Evolutionary conservation across 2,888 invertebrate species (phyloP).

Genomic region (Marasmarcha lunaedactyla): DNA sequence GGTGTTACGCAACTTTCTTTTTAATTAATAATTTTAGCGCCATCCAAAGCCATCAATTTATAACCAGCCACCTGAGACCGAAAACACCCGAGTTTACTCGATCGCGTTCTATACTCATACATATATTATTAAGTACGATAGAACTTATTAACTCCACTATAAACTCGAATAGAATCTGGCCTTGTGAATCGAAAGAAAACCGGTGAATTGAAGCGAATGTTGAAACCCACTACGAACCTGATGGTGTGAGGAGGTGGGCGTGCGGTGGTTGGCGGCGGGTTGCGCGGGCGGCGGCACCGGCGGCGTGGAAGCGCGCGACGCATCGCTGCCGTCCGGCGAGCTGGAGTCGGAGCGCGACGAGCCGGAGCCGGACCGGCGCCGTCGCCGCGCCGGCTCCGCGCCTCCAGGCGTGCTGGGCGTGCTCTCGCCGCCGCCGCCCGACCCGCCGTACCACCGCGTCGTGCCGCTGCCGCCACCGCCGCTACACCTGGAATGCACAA

Average conservation of each 20-base stretch:
- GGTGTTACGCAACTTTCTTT: no score
- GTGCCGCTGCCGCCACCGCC: neutral
- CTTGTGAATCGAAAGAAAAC: no score
- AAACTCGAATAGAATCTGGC: no score
- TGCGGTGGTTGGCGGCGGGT: conserved; percentile 25
- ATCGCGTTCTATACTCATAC: no score
- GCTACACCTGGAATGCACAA: neutral
- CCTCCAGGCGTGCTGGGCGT: conserved; percentile 60
- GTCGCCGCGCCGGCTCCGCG: conserved; percentile 51
- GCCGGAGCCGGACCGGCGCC: conserved; percentile 66
- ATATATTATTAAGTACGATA: no score
- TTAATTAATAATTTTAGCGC: no score
- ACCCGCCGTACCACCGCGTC: conserved; percentile 53
- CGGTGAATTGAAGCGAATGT: no score
- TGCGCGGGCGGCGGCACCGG: conserved; percentile 30
- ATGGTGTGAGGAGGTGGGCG: conserved; percentile 33
- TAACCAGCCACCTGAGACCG: no score
- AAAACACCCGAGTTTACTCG: no score
- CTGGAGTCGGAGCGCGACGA: conserved; percentile 65
- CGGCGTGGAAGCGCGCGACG: conserved; percentile 71
- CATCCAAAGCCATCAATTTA: no score
- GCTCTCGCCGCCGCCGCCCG: conserved; percentile 33
- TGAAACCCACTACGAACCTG: conserved; percentile 36
- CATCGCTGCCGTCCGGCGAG: conserved; percentile 71
- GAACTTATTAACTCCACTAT: no score